Evolutionary conservation across 2,113 vertebrate species (phyloP).

Genomic region (Toxotes jaculatrix): DNA sequence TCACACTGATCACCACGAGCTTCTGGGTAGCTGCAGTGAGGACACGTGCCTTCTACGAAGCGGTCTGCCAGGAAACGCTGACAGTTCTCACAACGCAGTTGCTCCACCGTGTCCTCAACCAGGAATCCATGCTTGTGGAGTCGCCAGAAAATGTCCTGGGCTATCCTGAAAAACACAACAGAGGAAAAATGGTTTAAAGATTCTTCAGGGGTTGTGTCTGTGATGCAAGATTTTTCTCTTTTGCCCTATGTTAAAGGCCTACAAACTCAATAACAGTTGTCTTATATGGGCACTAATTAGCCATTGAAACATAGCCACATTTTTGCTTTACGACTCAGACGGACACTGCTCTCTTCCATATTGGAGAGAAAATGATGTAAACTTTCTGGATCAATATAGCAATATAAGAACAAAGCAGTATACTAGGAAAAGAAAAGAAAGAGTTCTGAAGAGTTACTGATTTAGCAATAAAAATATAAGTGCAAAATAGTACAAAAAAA

Average conservation of each 20-base stretch:
- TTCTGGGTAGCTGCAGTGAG: conserved; percentile 90
- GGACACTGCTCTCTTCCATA: not conserved
- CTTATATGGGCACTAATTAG: not conserved
- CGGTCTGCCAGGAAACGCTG: conserved; percentile 94
- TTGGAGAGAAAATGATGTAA: conserved; percentile 2
- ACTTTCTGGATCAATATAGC: not conserved
- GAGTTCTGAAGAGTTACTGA: not conserved
- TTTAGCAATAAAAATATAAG: not conserved
- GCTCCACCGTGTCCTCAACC: conserved; percentile 90
- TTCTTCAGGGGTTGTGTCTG: not conserved
- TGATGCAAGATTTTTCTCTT: not conserved
- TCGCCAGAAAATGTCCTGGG: conserved; percentile 93
- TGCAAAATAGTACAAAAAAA: not conserved
- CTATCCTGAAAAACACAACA: conserved; percentile 84
- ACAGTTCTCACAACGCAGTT: conserved; percentile 90
- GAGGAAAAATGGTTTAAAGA: not conserved
- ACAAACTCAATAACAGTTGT: conserved; percentile 1
- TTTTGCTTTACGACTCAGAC: not conserved
- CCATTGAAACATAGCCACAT: not conserved
- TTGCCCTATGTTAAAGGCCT: not conserved
- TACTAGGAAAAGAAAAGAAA: not conserved
- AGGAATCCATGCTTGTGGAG: conserved; percentile 87
- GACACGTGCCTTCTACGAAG: conserved; percentile 95
- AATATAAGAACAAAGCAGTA: not conserved
- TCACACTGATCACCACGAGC: conserved; percentile 98